Percentiles rank a stretch among this genome's conserved stretches.
phyloP scores from a whole-genome alignment of 2,113 vertebrate species.

The Ceyx cyanopectus region DNA sequence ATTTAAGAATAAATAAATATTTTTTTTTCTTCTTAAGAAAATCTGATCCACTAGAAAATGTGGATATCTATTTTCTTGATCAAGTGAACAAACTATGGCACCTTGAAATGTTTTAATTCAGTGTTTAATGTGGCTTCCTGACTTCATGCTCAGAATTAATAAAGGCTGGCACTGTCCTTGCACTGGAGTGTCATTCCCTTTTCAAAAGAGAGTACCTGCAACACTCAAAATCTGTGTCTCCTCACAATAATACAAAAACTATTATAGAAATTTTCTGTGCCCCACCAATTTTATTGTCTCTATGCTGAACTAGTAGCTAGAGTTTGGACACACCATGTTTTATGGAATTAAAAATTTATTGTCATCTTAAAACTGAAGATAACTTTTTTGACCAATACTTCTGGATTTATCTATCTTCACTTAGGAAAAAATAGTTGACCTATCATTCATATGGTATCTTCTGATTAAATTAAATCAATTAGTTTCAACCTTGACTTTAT shows the following conservation, averaged over 20 bases:
- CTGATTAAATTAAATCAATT: background rate
- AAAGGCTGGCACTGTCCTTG: background rate
- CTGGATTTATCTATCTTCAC: background rate
- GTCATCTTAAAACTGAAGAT: background rate
- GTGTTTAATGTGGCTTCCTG: background rate
- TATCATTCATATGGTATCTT: rapidly evolving
- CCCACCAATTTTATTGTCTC: background rate
- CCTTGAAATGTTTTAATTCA: background rate
- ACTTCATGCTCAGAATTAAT: background rate
- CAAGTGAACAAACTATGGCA: background rate
- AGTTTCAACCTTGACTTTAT: background rate
- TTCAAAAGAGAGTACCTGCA: background rate
- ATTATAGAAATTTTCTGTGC: background rate
- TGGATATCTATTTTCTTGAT: background rate
- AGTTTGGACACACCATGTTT: background rate
- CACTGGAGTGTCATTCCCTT: background rate
- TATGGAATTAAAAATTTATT: background rate
- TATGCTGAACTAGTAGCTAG: background rate
- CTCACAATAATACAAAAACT: background rate
- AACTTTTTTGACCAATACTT: background rate
- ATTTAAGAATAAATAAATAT: background rate
- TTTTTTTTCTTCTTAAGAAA: background rate
- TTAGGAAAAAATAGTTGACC: background rate
- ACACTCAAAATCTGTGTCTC: background rate
- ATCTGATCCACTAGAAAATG: background rate